Evolutionary conservation across 2,113 vertebrate species (phyloP).

Genomic region (Spilogale gracilis): DNA sequence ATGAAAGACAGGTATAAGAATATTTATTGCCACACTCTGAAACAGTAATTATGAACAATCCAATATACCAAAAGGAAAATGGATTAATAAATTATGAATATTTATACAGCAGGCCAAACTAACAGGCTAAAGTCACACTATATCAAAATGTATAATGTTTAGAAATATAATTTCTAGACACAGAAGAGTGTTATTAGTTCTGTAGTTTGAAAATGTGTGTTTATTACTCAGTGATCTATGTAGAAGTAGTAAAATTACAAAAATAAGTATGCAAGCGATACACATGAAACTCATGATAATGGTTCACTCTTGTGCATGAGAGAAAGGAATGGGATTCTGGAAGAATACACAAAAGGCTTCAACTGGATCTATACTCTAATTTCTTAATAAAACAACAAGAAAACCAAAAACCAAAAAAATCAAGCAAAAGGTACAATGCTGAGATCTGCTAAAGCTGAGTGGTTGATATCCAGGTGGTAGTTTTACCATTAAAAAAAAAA

Average conservation of each 20-base stretch:
- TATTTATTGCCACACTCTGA: neutral
- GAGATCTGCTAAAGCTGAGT: neutral
- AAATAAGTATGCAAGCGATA: neutral
- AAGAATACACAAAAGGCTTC: neutral
- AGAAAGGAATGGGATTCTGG: neutral
- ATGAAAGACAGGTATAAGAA: neutral
- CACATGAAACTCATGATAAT: neutral
- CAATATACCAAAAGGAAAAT: neutral
- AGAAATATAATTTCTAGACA: neutral
- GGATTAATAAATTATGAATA: neutral
- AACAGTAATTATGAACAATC: neutral
- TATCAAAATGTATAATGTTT: neutral
- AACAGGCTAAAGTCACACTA: neutral
- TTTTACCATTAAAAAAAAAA: neutral
- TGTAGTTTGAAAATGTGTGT: neutral
- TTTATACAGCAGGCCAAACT: neutral
- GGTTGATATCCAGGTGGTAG: neutral
- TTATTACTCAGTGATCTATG: neutral
- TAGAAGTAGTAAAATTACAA: neutral
- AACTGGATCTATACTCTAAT: neutral
- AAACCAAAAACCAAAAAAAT: neutral
- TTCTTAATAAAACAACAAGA: neutral
- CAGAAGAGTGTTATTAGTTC: constrained; percentile 4
- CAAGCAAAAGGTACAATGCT: neutral
- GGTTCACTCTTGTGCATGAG: neutral